Evolutionary conservation across 2,888 invertebrate species (phyloP), one percentile per base, ranked within the genome.

Genomic region (Tipula unca): DNA sequence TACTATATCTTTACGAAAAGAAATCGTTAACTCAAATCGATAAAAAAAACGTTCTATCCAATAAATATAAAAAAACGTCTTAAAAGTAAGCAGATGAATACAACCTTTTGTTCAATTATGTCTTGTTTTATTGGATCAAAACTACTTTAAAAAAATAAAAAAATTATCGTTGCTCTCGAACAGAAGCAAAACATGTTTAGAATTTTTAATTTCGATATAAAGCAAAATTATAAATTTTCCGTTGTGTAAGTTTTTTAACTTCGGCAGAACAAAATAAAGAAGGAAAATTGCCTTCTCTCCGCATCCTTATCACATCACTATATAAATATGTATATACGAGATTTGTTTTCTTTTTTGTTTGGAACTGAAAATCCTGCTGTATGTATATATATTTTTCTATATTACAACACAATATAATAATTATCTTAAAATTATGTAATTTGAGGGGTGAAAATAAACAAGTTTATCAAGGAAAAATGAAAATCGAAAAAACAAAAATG

Each of bases 381-480:
- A 17, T 17, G 17, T 69, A 10, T 3, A 69, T n/a, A 69, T 69
- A 25, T 69, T 69, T 25, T 20, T 25, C 25, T 69, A 48, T n/a
- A n/a, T 25, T 69, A 69, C 69, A 69, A 69, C 69, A 69, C 69
- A 69, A 69, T 69, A 69, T 69, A 69, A 69, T 69, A 69, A 69
- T 69, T 69, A 69, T 69, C 69, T 25, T 69, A 69, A 69, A 69
- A 69, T 69, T 25, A 69, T 69, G 69, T 69, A 69, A 69, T 25
- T 69, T 69, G 69, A 69, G 69, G 69, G 69, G 20, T 69, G 25
- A 69, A 69, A 69, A 69, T 69, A 69, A 69, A 69, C 69, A 69
- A 69, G 69, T 69, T 69, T 69, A 69, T 69, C 69, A 69, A 20
- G 25, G 25, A 13, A 69, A 69, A 25, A 20, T 3, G 10, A 25